Conservation (phyloP, 2,888 invertebrate species). For the Acronicta psi region DNA sequence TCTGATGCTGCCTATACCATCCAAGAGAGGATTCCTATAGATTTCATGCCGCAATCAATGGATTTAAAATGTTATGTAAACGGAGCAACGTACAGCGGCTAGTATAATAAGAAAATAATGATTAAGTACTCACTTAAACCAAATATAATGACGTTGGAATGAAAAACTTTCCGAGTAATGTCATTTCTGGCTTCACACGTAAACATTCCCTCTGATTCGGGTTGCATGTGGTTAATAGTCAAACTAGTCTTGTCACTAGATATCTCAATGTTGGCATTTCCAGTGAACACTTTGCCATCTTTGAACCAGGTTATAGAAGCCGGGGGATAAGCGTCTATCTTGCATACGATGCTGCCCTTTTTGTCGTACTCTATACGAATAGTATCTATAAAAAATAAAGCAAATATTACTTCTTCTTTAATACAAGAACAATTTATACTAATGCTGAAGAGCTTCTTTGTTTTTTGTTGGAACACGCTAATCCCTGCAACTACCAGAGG, state of each 20-base stretch:
- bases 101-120: not conserved
- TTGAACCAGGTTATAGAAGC: constrained; percentile 64
- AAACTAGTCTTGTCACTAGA: constrained; percentile 58
- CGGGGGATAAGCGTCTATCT: constrained; percentile 64
- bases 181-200: constrained; percentile 62
- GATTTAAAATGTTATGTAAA: not conserved
- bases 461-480: too few species aligned
- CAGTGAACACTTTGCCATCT: constrained; percentile 41
- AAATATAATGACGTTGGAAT: constrained; percentile 56
- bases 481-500: too few species aligned
- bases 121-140: constrained; percentile 62
- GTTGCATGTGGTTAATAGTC: constrained; percentile 61
- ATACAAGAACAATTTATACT: too few species aligned
- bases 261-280: constrained; percentile 48
- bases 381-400: constrained; percentile 19
- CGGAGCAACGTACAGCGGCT: not conserved
- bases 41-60: too few species aligned
- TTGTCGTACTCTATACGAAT: constrained; percentile 53
- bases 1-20: too few species aligned
- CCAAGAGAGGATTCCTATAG: too few species aligned
- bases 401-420: too few species aligned
- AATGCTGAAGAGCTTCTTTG: too few species aligned
- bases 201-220: constrained; percentile 55
- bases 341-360: constrained; percentile 56
- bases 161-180: constrained; percentile 35